Conservation (phyloP, 2,113 vertebrate species). For the Pica pica region DNA sequence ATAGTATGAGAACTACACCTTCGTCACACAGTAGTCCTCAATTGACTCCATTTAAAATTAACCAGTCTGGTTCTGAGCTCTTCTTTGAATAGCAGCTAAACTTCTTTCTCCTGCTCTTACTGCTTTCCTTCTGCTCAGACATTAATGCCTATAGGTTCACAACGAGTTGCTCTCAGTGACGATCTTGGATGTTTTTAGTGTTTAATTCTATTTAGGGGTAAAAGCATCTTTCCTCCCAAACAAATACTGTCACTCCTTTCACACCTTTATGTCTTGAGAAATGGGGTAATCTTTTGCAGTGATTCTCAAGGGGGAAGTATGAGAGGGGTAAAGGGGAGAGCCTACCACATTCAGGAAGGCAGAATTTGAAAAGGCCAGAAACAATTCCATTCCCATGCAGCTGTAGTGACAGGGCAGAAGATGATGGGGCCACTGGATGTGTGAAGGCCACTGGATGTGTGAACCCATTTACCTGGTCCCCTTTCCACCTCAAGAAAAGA, state of each 20-base stretch:
- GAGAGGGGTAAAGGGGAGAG: neutral
- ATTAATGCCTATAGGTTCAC: neutral
- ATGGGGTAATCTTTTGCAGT: neutral
- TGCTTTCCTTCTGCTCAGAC: neutral
- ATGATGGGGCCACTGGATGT: neutral
- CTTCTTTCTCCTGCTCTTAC: neutral
- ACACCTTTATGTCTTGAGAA: neutral
- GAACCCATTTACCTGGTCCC: neutral
- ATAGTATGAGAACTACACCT: neutral
- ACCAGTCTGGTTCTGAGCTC: neutral
- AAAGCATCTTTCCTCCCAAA: neutral
- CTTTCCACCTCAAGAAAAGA: neutral
- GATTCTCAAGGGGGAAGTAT: neutral
- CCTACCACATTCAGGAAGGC: neutral
- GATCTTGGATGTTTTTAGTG: neutral
- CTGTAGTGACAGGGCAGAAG: neutral
- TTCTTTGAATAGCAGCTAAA: neutral
- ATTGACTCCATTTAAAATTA: neutral
- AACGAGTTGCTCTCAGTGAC: neutral
- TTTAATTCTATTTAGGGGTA: neutral
- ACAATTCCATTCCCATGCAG: neutral
- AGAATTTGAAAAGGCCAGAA: neutral
- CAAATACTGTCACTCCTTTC: neutral
- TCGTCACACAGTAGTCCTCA: neutral
- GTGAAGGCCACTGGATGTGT: neutral